A percentile compares a stretch with the other conserved stretches of the same genome.
These are phyloP conservation scores for Loripinus fragilis DNA, from an alignment of 2,888 invertebrate species.

Conservation along the genomic window DNA sequence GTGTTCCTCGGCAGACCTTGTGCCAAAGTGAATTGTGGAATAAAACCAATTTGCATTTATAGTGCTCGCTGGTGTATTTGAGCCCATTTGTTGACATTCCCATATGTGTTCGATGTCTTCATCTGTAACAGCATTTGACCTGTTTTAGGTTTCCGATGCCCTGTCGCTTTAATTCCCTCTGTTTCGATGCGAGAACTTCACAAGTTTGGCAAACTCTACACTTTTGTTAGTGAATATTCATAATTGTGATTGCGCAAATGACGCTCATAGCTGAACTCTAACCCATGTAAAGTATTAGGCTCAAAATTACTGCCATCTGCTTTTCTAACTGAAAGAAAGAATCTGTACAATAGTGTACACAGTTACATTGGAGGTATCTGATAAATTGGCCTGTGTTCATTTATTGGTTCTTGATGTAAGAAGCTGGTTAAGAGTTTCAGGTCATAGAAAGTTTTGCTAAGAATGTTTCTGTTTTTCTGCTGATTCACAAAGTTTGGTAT, in stretches of 20 bases:
- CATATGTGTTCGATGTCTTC: slow-evolving; percentile 29
- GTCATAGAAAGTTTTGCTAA: background rate
- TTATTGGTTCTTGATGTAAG: background rate
- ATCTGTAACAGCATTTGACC: slow-evolving; percentile 22
- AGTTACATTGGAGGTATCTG: background rate
- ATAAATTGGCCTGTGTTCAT: background rate
- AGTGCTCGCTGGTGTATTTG: slow-evolving; percentile 29
- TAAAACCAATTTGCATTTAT: slow-evolving; percentile 39
- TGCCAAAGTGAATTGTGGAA: slow-evolving; percentile 42
- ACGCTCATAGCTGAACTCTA: background rate
- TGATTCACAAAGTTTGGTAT: slow-evolving; percentile 9
- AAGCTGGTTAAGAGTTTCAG: background rate
- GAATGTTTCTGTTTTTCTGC: background rate
- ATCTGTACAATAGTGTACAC: background rate
- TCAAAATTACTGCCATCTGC: background rate
- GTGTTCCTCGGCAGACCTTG: slow-evolving; percentile 27
- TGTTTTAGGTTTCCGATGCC: background rate
- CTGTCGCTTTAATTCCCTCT: background rate
- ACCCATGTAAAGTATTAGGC: background rate
- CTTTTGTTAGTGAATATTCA: background rate
- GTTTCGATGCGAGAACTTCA: background rate
- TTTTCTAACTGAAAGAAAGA: background rate
- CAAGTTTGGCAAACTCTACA: background rate
- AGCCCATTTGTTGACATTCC: slow-evolving; percentile 31
- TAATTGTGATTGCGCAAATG: background rate